Evolutionary conservation across 2,113 vertebrate species (phyloP), one percentile per base, ranked within the genome.

Genomic region (Antigone vipio): DNA sequence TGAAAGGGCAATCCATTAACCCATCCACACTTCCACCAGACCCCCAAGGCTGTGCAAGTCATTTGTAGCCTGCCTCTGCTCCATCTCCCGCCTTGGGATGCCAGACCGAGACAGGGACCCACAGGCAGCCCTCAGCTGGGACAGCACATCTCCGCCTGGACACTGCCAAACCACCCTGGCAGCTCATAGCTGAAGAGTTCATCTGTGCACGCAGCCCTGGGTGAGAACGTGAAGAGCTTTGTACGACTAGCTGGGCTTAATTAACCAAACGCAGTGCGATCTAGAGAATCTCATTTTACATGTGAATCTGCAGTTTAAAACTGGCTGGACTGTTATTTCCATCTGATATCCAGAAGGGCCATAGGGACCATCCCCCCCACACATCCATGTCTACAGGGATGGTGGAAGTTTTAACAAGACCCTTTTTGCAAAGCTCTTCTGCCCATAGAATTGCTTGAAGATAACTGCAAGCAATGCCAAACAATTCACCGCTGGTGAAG

Each of bases 1-100:
- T 92, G 93, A 95, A 96, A 96, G 88, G 35, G 80, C 94, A 78
- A 63, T 35, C 86, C 91, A 95, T 96, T 96, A 76, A 97, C 89
- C 91, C 47, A 87, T 78, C 83, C 96, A 73, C 62, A n/a, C 22
- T 59, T 83, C 44, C 35, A 32, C 6, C 1, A 3, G 17, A 18
- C 22, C 11, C 20, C 27, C 50, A 58, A 38, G 50, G 56, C 49
- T 50, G 27, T 20, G 21, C 45, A 40, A 27, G 45, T 47, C 32
- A 26, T 21, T n/a, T 12, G 15, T 35, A 49, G 14, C 26, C 15
- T 69, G 22, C 63, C 56, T 68, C 19, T 34, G 49, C 64, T 62
- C 35, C 1, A 0, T 50, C 56, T 47, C 69, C 84, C 64, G 53
- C 47, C 24, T n/a, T 2, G 2, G 47, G n/a, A 47, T 16, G n/a